A percentile compares a stretch with the other conserved stretches of the same genome.
Conservation (phyloP, 2,888 invertebrate genomes). For the Eupithecia inturbata region DNA sequence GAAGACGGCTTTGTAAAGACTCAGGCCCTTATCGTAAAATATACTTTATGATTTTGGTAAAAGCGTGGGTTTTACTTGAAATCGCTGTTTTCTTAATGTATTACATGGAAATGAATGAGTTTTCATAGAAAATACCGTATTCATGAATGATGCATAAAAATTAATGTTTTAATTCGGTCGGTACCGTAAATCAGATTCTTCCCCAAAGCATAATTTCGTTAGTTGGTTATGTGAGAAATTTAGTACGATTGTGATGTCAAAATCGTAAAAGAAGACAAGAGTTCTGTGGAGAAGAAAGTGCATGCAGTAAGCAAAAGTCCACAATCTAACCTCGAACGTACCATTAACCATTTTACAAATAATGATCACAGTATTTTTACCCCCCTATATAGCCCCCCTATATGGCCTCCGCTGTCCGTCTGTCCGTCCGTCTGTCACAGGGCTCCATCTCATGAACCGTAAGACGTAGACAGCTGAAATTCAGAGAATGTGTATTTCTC, state of each 20-base stretch:
- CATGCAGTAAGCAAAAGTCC: background rate
- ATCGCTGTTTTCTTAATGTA: background rate
- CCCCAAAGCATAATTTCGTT: background rate
- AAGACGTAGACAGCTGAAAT: no score
- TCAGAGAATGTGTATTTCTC: no score
- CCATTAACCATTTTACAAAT: background rate
- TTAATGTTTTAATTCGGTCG: background rate
- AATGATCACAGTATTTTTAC: background rate
- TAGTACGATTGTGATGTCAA: background rate
- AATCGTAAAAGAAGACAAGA: background rate
- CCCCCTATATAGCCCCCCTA: no score
- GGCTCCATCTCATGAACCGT: no score
- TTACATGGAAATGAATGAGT: slow-evolving; percentile 12
- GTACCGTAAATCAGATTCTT: background rate
- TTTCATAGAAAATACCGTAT: background rate
- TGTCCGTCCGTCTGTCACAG: no score
- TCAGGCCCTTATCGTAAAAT: slow-evolving; percentile 8
- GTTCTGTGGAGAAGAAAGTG: background rate
- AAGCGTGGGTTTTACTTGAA: slow-evolving; percentile 9
- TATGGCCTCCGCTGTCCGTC: no score
- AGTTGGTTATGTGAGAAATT: background rate
- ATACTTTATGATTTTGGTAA: slow-evolving; percentile 8
- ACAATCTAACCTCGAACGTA: background rate
- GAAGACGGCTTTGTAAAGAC: slow-evolving; percentile 19
- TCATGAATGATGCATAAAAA: slow-evolving; percentile 3